phyloP scores from a whole-genome alignment of 2,113 vertebrate genomes.

The Gadus macrocephalus region DNA sequence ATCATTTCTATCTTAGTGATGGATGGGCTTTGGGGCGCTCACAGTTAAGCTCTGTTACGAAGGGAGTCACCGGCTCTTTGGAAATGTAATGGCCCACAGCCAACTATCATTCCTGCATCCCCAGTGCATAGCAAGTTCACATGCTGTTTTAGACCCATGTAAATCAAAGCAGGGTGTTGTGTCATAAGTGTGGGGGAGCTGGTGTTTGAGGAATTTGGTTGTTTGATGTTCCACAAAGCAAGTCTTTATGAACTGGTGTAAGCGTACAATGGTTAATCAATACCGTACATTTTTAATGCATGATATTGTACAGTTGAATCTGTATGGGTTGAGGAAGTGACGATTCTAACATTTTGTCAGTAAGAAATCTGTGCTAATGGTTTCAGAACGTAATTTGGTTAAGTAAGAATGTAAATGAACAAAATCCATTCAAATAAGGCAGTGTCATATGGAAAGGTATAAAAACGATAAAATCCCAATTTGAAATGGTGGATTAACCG shows the following conservation, averaged over 20 bases:
- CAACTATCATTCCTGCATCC: slow-evolving; percentile 19
- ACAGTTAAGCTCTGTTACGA: slow-evolving; percentile 21
- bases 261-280: too few relatives aligned
- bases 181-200: neutral
- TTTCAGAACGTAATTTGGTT: neutral
- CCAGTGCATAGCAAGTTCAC: slow-evolving; percentile 10
- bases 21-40: slow-evolving; percentile 36
- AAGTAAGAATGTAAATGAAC: too few relatives aligned
- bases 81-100: slow-evolving; percentile 38
- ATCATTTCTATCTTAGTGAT: slow-evolving; percentile 40
- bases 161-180: slow-evolving; percentile 10
- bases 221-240: too few relatives aligned
- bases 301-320: too few relatives aligned
- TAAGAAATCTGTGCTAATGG: neutral
- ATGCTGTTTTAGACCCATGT: slow-evolving; percentile 18
- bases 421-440: too few relatives aligned
- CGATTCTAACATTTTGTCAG: too few relatives aligned
- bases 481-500: neutral
- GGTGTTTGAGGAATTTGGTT: too few relatives aligned
- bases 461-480: too few relatives aligned
- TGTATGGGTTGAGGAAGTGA: too few relatives aligned
- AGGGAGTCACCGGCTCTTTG: slow-evolving; percentile 36
- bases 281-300: too few relatives aligned
- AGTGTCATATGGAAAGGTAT: too few relatives aligned
- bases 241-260: too few relatives aligned